These are phyloP conservation scores for Gallinago media DNA, from an alignment of 2,113 vertebrate species.

Conservation along the genomic window DNA sequence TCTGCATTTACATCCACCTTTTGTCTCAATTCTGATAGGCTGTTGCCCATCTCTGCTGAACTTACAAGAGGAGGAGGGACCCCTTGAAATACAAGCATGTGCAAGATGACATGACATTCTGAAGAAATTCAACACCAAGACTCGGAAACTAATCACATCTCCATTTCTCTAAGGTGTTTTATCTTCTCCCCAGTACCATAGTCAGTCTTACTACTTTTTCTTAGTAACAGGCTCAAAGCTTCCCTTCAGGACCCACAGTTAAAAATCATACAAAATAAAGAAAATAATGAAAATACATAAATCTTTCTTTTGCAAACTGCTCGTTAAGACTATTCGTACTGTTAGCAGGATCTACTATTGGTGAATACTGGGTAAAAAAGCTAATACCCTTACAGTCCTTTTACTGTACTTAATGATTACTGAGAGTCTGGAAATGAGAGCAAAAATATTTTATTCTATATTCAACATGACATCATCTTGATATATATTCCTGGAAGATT, in stretches of 20 bases:
- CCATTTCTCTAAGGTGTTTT: neutral
- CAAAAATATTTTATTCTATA: constrained; percentile 29
- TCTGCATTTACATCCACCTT: neutral
- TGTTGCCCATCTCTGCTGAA: neutral
- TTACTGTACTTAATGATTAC: neutral
- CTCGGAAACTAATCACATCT: neutral
- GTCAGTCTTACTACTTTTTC: neutral
- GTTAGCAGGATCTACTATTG: neutral
- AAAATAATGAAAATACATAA: neutral
- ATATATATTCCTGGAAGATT: constrained; percentile 44
- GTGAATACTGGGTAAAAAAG: neutral
- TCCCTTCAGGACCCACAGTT: neutral
- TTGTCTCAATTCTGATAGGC: neutral
- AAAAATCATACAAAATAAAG: constrained; percentile 6
- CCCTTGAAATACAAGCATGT: neutral
- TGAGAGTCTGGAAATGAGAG: neutral
- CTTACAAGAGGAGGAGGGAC: neutral
- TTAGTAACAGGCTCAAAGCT: neutral
- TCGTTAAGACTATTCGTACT: neutral
- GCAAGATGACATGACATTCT: neutral
- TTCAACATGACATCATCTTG: constrained; percentile 19
- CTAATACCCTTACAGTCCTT: neutral
- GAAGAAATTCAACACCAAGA: neutral
- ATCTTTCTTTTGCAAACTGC: neutral
- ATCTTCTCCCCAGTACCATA: neutral